Evolutionary conservation across 1,140 invertebrate species (phyloP).

Genomic region (Asbolus verrucosus): DNA sequence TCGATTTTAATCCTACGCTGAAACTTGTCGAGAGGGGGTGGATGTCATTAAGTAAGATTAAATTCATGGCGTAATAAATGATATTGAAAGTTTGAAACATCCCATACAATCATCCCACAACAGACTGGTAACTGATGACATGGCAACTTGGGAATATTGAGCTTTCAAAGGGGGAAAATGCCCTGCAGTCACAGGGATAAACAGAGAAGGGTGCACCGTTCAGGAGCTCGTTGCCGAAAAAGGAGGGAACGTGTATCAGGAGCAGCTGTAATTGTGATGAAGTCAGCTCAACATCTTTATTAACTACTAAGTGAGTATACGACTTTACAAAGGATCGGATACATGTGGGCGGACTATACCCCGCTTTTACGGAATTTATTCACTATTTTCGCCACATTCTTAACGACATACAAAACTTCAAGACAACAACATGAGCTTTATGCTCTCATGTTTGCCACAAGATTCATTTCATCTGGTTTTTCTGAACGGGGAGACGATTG

Average conservation of each 20-base stretch:
- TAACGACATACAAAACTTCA: slow-evolving; percentile 7
- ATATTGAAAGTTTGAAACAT: slow-evolving; percentile 61
- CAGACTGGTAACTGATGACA: slow-evolving; percentile 58
- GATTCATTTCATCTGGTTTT: no score
- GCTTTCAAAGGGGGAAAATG: slow-evolving; percentile 43
- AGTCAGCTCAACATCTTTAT: slow-evolving; percentile 62
- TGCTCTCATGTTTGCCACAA: no score
- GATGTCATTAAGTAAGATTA: slow-evolving; percentile 59
- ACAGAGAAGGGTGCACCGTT: slow-evolving; percentile 22
- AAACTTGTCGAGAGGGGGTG: slow-evolving; percentile 42
- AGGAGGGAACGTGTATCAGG: slow-evolving; percentile 43
- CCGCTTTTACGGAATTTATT: slow-evolving; percentile 10
- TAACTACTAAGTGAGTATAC: slow-evolving; percentile 55
- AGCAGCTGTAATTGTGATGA: slow-evolving; percentile 59
- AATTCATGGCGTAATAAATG: slow-evolving; percentile 58
- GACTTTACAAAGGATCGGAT: slow-evolving; percentile 32
- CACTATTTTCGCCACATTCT: slow-evolving; percentile 7
- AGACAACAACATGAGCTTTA: neutral
- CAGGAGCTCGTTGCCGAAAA: slow-evolving; percentile 34
- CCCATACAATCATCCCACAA: slow-evolving; percentile 60
- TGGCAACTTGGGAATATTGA: slow-evolving; percentile 60
- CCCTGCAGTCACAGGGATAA: slow-evolving; percentile 21
- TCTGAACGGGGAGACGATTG: neutral
- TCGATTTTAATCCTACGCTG: no score
- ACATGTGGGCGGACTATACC: slow-evolving; percentile 15